These are phyloP conservation scores for Neosilurus mollespiculum DNA, from an alignment of 2,797 vertebrate genomes.

Conservation along the genomic window DNA sequence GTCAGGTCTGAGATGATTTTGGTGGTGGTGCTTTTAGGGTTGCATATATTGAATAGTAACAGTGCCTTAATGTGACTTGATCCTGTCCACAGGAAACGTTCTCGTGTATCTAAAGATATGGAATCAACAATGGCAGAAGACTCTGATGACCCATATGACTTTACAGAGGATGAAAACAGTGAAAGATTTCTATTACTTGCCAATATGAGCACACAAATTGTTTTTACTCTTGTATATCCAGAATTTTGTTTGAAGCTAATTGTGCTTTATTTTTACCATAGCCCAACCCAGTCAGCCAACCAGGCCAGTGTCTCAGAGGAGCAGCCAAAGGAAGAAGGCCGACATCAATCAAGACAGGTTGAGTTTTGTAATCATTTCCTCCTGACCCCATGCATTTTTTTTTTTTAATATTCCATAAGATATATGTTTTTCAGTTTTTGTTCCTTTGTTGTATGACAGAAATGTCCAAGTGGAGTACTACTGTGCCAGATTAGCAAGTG, in stretches of 20 bases:
- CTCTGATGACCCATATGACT: slow-evolving; percentile 61
- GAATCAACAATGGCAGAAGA: slow-evolving; percentile 54
- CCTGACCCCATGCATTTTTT: neutral
- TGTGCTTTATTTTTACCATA: slow-evolving; percentile 17
- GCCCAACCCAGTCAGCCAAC: slow-evolving; percentile 56
- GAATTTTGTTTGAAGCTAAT: neutral
- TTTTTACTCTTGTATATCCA: neutral
- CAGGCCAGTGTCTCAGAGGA: slow-evolving; percentile 51
- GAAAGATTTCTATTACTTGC: slow-evolving; percentile 7
- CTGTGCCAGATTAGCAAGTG: neutral
- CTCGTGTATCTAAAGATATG: slow-evolving; percentile 50
- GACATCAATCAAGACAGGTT: slow-evolving; percentile 59
- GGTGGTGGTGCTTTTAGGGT: neutral
- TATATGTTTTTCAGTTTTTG: neutral
- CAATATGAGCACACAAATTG: neutral
- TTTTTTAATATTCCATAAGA: neutral
- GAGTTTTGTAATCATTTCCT: neutral
- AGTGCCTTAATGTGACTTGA: neutral
- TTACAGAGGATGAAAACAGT: slow-evolving; percentile 57
- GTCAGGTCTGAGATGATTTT: slow-evolving; percentile 47
- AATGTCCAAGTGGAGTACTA: neutral
- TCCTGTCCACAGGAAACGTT: slow-evolving; percentile 51
- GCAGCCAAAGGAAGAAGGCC: slow-evolving; percentile 51
- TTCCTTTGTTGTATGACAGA: neutral
- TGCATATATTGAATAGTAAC: neutral